phyloP scores from a whole-genome alignment of 1,140 invertebrate species.

The Schlechtendalia chinensis region DNA sequence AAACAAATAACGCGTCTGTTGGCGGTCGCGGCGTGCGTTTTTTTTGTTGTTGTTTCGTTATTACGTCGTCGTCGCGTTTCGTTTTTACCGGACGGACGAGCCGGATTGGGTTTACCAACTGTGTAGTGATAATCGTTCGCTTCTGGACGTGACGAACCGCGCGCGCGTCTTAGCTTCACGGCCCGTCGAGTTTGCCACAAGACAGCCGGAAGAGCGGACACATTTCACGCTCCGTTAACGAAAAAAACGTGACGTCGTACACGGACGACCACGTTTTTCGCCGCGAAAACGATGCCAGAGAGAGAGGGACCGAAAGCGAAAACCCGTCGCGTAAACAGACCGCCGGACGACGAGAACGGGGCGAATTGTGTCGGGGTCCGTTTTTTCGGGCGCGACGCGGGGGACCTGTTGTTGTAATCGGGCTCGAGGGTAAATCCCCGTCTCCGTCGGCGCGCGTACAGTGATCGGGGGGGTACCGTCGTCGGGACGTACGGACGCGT shows the following conservation, averaged over 20 bases:
- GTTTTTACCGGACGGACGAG: too few species aligned
- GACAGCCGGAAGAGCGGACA: constrained; percentile 4
- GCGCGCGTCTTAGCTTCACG: background rate
- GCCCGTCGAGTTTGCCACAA: background rate
- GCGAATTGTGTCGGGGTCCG: background rate
- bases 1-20: background rate
- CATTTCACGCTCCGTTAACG: constrained; percentile 47
- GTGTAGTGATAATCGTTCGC: background rate
- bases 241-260: too few species aligned
- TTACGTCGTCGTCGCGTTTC: background rate
- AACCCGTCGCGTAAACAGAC: constrained; percentile 18
- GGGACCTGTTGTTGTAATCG: too few species aligned
- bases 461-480: background rate
- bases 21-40: background rate
- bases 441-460: background rate
- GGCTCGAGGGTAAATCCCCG: constrained; percentile 6
- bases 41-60: too few species aligned
- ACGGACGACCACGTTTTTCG: constrained; percentile 34
- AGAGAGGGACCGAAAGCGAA: constrained; percentile 23
- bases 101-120: background rate
- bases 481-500: constrained; percentile 4
- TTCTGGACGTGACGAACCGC: background rate
- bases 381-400: background rate
- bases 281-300: background rate
- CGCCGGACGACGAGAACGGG: too few species aligned